Evolutionary conservation across 2,113 vertebrate species (phyloP).

Genomic region (Chaenogobius annularis): DNA sequence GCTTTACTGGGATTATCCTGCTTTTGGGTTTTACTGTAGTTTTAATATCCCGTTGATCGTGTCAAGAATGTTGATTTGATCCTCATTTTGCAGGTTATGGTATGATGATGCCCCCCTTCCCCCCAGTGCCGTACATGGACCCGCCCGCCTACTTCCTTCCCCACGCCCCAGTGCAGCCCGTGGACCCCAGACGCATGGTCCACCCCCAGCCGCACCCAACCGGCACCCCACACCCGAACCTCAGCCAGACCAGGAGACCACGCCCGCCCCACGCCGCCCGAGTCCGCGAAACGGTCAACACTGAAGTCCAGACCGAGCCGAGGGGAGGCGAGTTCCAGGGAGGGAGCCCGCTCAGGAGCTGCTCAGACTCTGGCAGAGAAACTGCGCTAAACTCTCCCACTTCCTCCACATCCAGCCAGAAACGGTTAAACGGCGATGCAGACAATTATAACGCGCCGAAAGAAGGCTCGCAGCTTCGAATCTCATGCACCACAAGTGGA

Average conservation of each 20-base stretch:
- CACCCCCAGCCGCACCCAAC: slow-evolving; percentile 20
- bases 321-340: not conserved
- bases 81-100: slow-evolving; percentile 57
- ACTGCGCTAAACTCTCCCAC: slow-evolving; percentile 34
- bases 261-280: not conserved
- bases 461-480: not conserved
- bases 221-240: not conserved
- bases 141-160: slow-evolving; percentile 60
- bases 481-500: fast-evolving
- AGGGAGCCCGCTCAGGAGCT: not conserved
- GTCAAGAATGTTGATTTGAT: not conserved
- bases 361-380: slow-evolving; percentile 61
- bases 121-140: slow-evolving; percentile 55
- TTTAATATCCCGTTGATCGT: too few relatives aligned
- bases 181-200: slow-evolving; percentile 57
- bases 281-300: slow-evolving; percentile 36
- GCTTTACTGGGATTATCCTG: too few relatives aligned
- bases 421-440: not conserved
- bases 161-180: slow-evolving; percentile 50
- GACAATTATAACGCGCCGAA: not conserved
- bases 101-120: slow-evolving; percentile 58
- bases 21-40: too few relatives aligned
- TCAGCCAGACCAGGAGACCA: slow-evolving; percentile 32
- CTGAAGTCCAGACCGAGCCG: slow-evolving; percentile 65
- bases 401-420: slow-evolving; percentile 33